Evolutionary conservation across 92 coral and sea anemone genomes (phyloP).

Genomic region (Zoanthus sansibaricus): DNA sequence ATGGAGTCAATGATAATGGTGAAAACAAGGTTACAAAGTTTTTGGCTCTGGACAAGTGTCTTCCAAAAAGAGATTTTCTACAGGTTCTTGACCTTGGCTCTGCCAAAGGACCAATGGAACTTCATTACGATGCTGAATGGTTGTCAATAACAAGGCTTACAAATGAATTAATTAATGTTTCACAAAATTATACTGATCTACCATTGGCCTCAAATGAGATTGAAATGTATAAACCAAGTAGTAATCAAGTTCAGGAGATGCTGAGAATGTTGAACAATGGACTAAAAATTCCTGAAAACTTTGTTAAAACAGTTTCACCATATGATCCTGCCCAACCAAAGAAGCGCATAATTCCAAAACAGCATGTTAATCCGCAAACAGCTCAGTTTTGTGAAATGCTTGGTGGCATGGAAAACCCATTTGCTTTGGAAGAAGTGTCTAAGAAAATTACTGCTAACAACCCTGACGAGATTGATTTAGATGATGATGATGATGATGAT

Average conservation of each 20-base stretch:
- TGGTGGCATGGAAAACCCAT: conserved; percentile 79
- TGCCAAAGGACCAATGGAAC: conserved; percentile 79
- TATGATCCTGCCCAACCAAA: conserved; percentile 76
- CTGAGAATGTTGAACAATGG: conserved; percentile 60
- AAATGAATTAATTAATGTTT: conserved; percentile 65
- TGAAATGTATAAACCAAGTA: conserved; percentile 69
- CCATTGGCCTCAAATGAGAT: conserved; percentile 69
- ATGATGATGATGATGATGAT: conserved; percentile 68
- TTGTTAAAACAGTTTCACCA: conserved; percentile 73
- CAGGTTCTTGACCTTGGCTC: conserved; percentile 90
- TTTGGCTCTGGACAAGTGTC: conserved; percentile 94
- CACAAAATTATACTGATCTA: conserved; percentile 62
- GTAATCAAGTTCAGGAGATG: conserved; percentile 64
- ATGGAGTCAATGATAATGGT: conserved; percentile 15
- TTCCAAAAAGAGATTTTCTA: conserved; percentile 89
- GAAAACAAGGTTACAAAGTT: conserved; percentile 79
- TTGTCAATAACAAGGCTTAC: conserved; percentile 86
- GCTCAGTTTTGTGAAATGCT: conserved; percentile 74
- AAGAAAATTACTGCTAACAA: conserved; percentile 55
- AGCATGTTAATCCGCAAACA: conserved; percentile 83
- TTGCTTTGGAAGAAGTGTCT: conserved; percentile 48
- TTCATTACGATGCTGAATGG: conserved; percentile 93
- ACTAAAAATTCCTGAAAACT: conserved; percentile 79
- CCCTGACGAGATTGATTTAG: conserved; percentile 90
- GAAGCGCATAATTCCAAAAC: conserved; percentile 44